Base-by-base conservation (phyloP, 92 coral and sea anemone species). In the Muricea muricata region DNA sequence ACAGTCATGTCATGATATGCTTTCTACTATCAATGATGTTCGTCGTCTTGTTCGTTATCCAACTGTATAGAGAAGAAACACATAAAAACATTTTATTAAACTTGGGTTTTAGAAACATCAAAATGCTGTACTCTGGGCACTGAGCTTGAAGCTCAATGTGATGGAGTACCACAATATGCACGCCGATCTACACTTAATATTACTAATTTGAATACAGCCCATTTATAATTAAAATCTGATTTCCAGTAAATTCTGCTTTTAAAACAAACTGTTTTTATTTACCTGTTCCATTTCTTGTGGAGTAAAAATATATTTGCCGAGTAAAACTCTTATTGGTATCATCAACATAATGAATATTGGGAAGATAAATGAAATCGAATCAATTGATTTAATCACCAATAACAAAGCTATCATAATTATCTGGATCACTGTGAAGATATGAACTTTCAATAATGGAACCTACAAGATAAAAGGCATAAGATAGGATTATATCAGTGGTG, bases 221-320 rank as follows among this genome's bases (percentile, higher is more conserved):
- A n/a, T n/a, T n/a, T n/a, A n/a, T n/a, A n/a, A n/a, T n/a, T n/a
- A n/a, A n/a, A n/a, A n/a, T n/a, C n/a, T n/a, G n/a, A n/a, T n/a
- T n/a, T n/a, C n/a, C n/a, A n/a, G n/a, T n/a, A n/a, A n/a, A n/a
- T n/a, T n/a, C n/a, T n/a, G n/a, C n/a, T n/a, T n/a, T n/a, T n/a
- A n/a, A n/a, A n/a, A n/a, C n/a, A n/a, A n/a, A n/a, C n/a, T n/a
- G n/a, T n/a, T n/a, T n/a, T 15, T 18, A 24, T 30, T 24, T 77
- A 77, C 82, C 82, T 77, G 82, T 55, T 77, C 82, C 70, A 77
- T 77, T 35, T 77, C 82, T 6, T 55, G 67, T 55, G 28, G 8
- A 32, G 48, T 56, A 39, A 77, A 77, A 14, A 55, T 70, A 30
- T 77, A 55, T 56, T 57, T 77, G 11, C 82, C 81, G 23, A 75